These are phyloP conservation scores for Magallana nippona DNA, from an alignment of 2,888 invertebrate genomes.

Conservation along the genomic window DNA sequence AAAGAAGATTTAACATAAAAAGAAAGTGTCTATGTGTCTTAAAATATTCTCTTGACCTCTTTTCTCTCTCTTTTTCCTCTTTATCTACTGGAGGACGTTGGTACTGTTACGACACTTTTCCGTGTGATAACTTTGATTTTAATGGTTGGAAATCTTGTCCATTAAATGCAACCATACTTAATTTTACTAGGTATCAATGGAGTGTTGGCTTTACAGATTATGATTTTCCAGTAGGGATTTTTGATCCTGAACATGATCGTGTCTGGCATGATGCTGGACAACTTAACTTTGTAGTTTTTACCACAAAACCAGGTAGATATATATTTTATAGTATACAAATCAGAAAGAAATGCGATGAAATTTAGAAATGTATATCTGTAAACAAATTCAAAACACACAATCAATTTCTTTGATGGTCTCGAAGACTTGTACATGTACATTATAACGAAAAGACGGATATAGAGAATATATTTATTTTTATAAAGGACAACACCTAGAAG, in stretches of 20 bases:
- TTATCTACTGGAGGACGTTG: neutral
- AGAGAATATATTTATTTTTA: neutral
- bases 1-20: too few species aligned
- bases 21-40: too few species aligned
- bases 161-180: neutral
- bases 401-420: too few species aligned
- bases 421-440: neutral
- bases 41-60: too few species aligned
- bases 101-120: too few species aligned
- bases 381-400: too few species aligned
- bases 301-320: constrained; percentile 24
- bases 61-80: too few species aligned
- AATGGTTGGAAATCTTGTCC: neutral
- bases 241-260: constrained; percentile 48
- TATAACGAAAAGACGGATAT: neutral
- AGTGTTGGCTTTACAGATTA: constrained; percentile 37
- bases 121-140: neutral
- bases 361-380: neutral
- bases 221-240: constrained; percentile 53
- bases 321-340: too few species aligned
- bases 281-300: neutral
- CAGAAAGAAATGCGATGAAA: neutral
- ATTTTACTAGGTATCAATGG: constrained; percentile 47
- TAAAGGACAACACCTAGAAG: constrained; percentile 41
- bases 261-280: constrained; percentile 59